A percentile compares a stretch with the other conserved stretches of the same genome.
Conservation (phyloP, 2,113 vertebrate species). For the Austrofundulus limnaeus region DNA sequence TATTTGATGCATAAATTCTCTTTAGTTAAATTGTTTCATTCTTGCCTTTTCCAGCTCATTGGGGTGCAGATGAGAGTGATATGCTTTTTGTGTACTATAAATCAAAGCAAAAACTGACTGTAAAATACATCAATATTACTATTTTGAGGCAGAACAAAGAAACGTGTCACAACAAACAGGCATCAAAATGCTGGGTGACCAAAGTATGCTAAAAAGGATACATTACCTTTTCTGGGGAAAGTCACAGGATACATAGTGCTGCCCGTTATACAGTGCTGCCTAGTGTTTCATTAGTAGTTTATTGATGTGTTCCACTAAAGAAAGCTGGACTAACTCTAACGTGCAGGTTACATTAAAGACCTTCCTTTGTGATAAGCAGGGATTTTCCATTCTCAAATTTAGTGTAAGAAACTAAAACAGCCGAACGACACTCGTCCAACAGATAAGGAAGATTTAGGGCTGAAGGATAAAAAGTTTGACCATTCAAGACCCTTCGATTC, state of each 20-base stretch:
- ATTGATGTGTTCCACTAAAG: not conserved
- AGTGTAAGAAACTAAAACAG: not conserved
- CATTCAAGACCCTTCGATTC: not conserved
- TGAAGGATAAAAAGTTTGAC: not conserved
- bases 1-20: conserved; percentile 85
- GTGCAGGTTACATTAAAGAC: too few relatives aligned
- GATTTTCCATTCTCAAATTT: not conserved
- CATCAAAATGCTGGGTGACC: conserved; percentile 31
- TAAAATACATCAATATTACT: conserved; percentile 42
- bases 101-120: conserved; percentile 63
- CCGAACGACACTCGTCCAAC: not conserved
- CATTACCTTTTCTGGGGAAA: too few relatives aligned
- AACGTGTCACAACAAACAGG: conserved; percentile 47
- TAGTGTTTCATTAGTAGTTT: too few relatives aligned
- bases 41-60: conserved; percentile 59
- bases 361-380: too few relatives aligned
- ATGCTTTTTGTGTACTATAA: conserved; percentile 49
- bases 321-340: not conserved
- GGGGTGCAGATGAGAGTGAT: conserved; percentile 66
- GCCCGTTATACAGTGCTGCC: not conserved
- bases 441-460: not conserved
- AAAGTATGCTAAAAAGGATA: conserved; percentile 34
- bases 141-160: conserved; percentile 59
- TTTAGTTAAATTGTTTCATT: conserved; percentile 76
- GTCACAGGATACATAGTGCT: not conserved